Evolutionary conservation across 2,113 vertebrate genomes (phyloP).

Genomic region (Clinocottus analis): DNA sequence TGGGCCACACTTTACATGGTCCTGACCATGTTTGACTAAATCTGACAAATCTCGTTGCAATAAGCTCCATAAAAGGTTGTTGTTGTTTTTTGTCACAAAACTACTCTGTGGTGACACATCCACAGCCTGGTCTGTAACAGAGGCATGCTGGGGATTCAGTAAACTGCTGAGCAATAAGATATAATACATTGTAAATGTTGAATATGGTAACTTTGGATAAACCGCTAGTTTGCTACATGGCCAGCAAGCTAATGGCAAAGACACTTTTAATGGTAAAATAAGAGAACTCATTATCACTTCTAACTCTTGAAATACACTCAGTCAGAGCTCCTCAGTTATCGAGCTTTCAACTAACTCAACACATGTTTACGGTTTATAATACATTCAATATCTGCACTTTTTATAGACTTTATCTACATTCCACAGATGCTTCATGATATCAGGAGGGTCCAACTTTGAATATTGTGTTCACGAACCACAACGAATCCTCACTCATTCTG

Average conservation of each 20-base stretch:
- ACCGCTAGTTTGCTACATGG: background rate
- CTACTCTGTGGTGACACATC: background rate
- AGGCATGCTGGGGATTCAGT: background rate
- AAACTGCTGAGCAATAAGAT: background rate
- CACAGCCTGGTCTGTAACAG: background rate
- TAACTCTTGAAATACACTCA: background rate
- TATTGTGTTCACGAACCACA: too few species aligned
- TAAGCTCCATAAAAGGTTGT: background rate
- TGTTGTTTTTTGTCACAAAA: background rate
- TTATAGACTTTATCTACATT: too few species aligned
- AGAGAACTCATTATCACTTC: background rate
- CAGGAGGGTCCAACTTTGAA: too few species aligned
- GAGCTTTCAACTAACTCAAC: too few species aligned
- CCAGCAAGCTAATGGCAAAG: background rate
- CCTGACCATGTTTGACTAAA: conserved; percentile 27
- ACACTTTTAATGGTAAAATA: background rate
- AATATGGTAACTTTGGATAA: background rate
- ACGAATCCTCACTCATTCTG: too few species aligned
- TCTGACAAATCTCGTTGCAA: conserved; percentile 17
- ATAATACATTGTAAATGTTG: background rate
- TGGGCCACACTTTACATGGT: conserved; percentile 20
- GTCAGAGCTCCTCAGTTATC: too few species aligned
- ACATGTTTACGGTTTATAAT: background rate
- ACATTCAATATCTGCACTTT: background rate
- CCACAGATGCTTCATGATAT: too few species aligned